Percentiles rank a stretch among this genome's conserved stretches.
Conservation (phyloP, 2,888 invertebrate genomes). For the Microctonus aethiopoides region DNA sequence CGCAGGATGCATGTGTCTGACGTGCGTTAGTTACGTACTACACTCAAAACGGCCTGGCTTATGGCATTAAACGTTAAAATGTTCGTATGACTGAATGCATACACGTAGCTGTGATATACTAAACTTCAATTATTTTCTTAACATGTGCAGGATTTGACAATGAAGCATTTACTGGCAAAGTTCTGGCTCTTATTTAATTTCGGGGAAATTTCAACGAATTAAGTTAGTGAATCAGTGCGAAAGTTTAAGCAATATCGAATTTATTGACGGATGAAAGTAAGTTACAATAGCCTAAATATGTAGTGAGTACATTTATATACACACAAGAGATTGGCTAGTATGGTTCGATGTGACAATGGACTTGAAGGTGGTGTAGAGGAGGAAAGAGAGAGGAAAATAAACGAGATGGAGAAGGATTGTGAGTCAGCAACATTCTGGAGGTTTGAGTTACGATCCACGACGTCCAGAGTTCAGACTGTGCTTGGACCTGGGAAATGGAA, state of each 20-base stretch:
- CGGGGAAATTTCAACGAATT: slow-evolving; percentile 10
- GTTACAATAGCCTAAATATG: slow-evolving; percentile 42
- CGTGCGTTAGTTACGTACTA: slow-evolving; percentile 38
- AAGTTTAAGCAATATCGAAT: slow-evolving; percentile 67
- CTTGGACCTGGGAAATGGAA: slow-evolving; percentile 49
- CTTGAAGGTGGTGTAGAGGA: background rate
- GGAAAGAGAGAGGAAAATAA: slow-evolving; percentile 3
- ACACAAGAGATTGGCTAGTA: background rate
- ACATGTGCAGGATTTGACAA: background rate
- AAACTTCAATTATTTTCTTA: background rate
- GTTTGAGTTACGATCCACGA: slow-evolving; percentile 46
- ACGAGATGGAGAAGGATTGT: slow-evolving; percentile 36
- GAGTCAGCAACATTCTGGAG: slow-evolving; percentile 46
- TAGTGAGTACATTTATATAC: slow-evolving; percentile 10
- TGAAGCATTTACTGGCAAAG: background rate
- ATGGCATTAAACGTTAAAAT: slow-evolving; percentile 11
- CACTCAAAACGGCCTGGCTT: slow-evolving; percentile 26
- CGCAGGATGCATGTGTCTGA: slow-evolving; percentile 47
- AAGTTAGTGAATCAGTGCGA: slow-evolving; percentile 55
- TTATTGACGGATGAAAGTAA: slow-evolving; percentile 58
- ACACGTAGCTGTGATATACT: background rate
- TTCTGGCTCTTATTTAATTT: background rate
- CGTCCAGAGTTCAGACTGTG: slow-evolving; percentile 45
- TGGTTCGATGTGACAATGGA: slow-evolving; percentile 3
- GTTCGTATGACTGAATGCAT: background rate